phyloP scores from a whole-genome alignment of 2,888 invertebrate genomes.

The Maniola hyperantus region DNA sequence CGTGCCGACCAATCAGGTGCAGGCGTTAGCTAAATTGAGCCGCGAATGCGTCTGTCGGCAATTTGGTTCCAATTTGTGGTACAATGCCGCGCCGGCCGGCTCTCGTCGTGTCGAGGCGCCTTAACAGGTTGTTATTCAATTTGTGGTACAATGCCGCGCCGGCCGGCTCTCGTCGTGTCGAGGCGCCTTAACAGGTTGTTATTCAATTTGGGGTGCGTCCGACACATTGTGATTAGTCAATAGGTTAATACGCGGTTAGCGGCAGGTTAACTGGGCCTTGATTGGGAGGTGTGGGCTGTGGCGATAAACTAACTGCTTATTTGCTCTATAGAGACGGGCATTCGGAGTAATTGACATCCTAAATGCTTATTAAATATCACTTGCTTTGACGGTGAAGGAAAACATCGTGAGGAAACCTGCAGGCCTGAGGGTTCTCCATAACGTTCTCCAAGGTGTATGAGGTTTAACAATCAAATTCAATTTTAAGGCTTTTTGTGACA shows the following conservation, averaged over 20 bases:
- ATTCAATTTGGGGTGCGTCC: constrained; percentile 74
- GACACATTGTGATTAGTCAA: constrained; percentile 76
- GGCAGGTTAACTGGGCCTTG: constrained; percentile 47
- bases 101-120: no score
- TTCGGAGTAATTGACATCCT: not conserved
- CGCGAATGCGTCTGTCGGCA: constrained; percentile 64
- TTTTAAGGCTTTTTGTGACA: no score
- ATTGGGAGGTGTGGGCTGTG: constrained; percentile 45
- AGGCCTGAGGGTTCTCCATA: no score
- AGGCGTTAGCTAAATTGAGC: constrained; percentile 72
- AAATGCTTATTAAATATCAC: no score
- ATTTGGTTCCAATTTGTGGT: constrained; percentile 77
- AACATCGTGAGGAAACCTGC: no score
- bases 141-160: constrained; percentile 71
- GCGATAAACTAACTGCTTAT: constrained; percentile 33
- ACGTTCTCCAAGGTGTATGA: no score
- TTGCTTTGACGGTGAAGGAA: no score
- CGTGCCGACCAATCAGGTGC: constrained; percentile 78
- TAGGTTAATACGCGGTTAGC: constrained; percentile 68
- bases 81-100: constrained; percentile 65
- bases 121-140: no score
- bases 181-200: constrained; percentile 72
- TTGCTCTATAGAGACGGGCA: constrained; percentile 1
- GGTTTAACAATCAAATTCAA: no score
- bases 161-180: constrained; percentile 44